Percentiles rank a stretch among this genome's conserved stretches.
phyloP scores from a whole-genome alignment of 2,797 vertebrate species.

The Chanos chanos region DNA sequence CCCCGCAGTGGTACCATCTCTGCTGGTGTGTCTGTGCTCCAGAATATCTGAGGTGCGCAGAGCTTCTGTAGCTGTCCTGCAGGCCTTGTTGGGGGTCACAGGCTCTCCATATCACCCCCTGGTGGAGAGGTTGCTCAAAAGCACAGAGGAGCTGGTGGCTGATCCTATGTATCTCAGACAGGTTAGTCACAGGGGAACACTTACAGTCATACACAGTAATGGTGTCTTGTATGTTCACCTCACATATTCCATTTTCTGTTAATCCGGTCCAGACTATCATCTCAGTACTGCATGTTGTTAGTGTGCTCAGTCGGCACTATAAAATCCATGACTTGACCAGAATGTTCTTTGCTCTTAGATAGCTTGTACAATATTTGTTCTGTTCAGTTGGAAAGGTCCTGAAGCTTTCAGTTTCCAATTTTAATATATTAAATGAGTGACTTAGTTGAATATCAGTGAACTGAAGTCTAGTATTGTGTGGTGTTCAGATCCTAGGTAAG shows the following conservation, averaged over 20 bases:
- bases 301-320: too few species aligned
- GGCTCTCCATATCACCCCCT: slow-evolving; percentile 72
- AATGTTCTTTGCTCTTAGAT: too few species aligned
- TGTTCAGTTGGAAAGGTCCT: too few species aligned
- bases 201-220: too few species aligned
- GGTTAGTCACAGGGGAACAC: slow-evolving; percentile 67
- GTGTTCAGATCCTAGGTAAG: slow-evolving; percentile 70
- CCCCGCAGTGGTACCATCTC: slow-evolving; percentile 75
- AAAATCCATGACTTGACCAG: too few species aligned
- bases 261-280: too few species aligned
- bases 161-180: slow-evolving; percentile 79
- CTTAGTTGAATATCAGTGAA: neutral
- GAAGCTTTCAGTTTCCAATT: too few species aligned
- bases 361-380: too few species aligned
- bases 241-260: too few species aligned
- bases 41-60: slow-evolving; percentile 83
- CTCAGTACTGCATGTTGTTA: too few species aligned
- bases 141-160: slow-evolving; percentile 82
- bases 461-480: neutral
- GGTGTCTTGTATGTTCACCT: too few species aligned
- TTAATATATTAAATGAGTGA: too few species aligned
- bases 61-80: slow-evolving; percentile 74
- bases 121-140: slow-evolving; percentile 70
- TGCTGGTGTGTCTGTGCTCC: slow-evolving; percentile 80
- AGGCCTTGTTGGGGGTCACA: slow-evolving; percentile 58